These are phyloP conservation scores for Pseudopipra pipra DNA, from an alignment of 2,113 vertebrate species.

Conservation along the genomic window DNA sequence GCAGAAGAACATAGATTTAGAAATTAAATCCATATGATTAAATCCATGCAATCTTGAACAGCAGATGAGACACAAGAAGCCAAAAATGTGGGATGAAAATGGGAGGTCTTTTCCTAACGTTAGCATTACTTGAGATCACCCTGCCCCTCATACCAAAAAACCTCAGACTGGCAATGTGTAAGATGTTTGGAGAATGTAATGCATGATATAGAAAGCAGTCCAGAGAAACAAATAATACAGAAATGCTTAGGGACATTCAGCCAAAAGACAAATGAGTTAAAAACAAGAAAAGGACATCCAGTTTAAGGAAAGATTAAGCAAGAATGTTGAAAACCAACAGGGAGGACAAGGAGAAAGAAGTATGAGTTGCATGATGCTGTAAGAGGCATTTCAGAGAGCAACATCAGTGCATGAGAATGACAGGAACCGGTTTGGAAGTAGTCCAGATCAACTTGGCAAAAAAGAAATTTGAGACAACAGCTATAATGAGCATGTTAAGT, in stretches of 20 bases:
- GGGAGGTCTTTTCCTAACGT: background rate
- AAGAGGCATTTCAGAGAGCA: background rate
- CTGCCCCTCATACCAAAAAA: fast-evolving
- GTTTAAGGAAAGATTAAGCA: background rate
- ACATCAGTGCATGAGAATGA: background rate
- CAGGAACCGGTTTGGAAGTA: background rate
- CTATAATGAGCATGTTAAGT: background rate
- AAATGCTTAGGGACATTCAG: background rate
- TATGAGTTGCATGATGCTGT: background rate
- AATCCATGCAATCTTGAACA: background rate
- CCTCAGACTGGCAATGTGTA: background rate
- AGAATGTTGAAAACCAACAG: background rate
- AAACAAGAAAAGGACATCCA: background rate
- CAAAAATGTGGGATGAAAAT: background rate
- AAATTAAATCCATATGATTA: background rate
- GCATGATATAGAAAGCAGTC: background rate
- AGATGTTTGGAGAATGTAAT: background rate
- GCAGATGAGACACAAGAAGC: background rate
- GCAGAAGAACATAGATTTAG: background rate
- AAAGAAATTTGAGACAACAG: background rate
- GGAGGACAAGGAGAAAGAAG: background rate
- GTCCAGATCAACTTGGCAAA: background rate
- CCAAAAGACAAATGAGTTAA: background rate
- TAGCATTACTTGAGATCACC: background rate
- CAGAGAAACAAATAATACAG: background rate